A percentile compares a stretch with the other conserved stretches of the same genome.
These are phyloP conservation scores for Suillia variegata DNA, from an alignment of 2,888 invertebrate genomes.

Conservation along the genomic window DNA sequence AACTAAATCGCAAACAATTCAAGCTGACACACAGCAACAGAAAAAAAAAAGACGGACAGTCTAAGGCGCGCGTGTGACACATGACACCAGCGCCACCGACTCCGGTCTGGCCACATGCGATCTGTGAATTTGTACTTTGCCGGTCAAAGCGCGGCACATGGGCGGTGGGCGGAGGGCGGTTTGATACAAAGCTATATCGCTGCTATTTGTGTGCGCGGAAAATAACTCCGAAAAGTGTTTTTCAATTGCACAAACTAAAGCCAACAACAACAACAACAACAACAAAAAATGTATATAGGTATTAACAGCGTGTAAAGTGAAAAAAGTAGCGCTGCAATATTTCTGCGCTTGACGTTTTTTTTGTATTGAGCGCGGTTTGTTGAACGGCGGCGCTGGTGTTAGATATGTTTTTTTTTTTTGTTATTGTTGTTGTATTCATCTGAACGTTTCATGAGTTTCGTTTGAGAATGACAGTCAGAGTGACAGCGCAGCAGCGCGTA, in stretches of 20 bases:
- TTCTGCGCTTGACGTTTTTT: neutral
- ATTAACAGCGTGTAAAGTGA: no score
- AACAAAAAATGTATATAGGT: no score
- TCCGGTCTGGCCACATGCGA: neutral
- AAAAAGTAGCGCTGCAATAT: no score
- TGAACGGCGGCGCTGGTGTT: neutral
- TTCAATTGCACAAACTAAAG: neutral
- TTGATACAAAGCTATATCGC: no score
- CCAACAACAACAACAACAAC: no score
- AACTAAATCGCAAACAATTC: no score
- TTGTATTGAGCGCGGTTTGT: neutral
- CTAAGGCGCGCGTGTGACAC: no score
- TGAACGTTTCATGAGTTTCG: neutral
- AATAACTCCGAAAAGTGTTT: neutral
- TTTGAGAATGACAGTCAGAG: neutral
- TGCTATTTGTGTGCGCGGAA: neutral
- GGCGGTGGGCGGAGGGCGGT: neutral
- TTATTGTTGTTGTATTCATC: neutral
- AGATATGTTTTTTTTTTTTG: neutral
- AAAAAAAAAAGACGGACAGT: no score
- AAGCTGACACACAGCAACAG: no score
- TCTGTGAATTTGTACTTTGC: neutral
- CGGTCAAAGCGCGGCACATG: neutral
- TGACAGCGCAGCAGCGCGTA: no score
- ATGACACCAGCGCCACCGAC: no score